Evolutionary conservation across 2,888 invertebrate species (phyloP), one percentile per base, ranked within the genome.

Genomic region (Protophormia terraenovae): DNA sequence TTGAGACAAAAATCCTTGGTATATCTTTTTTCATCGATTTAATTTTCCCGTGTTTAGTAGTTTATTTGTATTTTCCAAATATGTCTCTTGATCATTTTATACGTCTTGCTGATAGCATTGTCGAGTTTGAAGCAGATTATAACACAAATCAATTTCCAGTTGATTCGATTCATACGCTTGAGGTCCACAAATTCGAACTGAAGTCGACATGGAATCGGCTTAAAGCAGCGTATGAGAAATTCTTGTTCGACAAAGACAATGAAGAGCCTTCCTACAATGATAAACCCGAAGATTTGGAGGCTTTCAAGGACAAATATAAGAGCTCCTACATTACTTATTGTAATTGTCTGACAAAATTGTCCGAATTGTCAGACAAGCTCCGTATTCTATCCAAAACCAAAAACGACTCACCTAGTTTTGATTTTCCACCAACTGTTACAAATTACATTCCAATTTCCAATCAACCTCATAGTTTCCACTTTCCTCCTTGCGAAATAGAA

Each of bases 11-110:
- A n/a, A n/a, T n/a, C n/a, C n/a, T n/a, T n/a, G n/a, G n/a, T n/a
- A 41, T 41, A n/a, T 16, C 45, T 8, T 45, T 45, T 16, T 45
- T n/a, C n/a, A n/a, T 45, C 16, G 16, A 45, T 45, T 45, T 45
- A 16, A 38, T 32, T 32, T 32, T 32, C 32, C 32, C n/a, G n/a
- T n/a, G n/a, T 32, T 32, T 38, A 14, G 38, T n/a, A n/a, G n/a
- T n/a, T 2, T 0, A 12, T 38, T 38, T 38, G 10, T 3, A 1
- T 14, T 14, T 38, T 12, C 8, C 16, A 8, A 64, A 64, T n/a
- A 66, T 66, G 66, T 27, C 66, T 19, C 27, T 29, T 16, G 27
- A 66, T 19, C 45, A 45, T 10, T 66, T 66, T 29, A 45, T 66
- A 3, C 45, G 27, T 1, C 10, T 45, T 12, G 45, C 66, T 12